phyloP scores from a whole-genome alignment of 1,140 invertebrate species.

The Apis dorsata region DNA sequence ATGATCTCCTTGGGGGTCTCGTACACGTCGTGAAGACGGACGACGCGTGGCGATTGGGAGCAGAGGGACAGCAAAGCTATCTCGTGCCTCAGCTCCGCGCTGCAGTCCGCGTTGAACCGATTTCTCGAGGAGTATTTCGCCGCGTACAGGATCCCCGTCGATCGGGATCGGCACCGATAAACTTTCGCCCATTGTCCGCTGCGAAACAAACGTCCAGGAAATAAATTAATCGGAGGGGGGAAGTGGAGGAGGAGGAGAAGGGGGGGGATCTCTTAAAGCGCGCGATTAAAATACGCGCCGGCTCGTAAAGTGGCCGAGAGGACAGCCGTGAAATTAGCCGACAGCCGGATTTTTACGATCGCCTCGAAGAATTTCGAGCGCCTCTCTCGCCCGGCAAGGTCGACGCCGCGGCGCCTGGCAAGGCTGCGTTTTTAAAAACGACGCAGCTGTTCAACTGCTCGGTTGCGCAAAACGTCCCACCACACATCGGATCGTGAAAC shows the following conservation, averaged over 20 bases:
- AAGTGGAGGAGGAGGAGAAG: no score
- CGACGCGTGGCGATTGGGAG: constrained; percentile 83
- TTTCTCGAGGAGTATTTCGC: constrained; percentile 88
- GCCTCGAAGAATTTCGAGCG: constrained; percentile 62
- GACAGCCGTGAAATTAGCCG: constrained; percentile 2
- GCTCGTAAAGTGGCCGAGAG: background rate
- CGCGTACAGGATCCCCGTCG: constrained; percentile 84
- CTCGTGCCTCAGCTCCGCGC: constrained; percentile 84
- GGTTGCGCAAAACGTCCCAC: no score
- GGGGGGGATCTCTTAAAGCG: no score
- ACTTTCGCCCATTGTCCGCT: constrained; percentile 90
- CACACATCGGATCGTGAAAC: no score
- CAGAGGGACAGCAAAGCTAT: constrained; percentile 85
- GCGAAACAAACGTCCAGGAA: constrained; percentile 45
- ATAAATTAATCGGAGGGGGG: no score
- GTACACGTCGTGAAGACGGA: constrained; percentile 87
- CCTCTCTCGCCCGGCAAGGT: constrained; percentile 66
- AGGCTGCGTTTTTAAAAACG: constrained; percentile 56
- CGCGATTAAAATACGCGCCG: background rate
- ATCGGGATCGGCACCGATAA: constrained; percentile 83
- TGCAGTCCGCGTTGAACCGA: constrained; percentile 83
- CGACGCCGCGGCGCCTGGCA: constrained; percentile 73
- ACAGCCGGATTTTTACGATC: constrained; percentile 36
- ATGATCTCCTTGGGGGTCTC: constrained; percentile 86
- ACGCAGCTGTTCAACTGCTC: no score